Conservation (phyloP, 2,113 vertebrate genomes). For the Xiphophorus hellerii region DNA sequence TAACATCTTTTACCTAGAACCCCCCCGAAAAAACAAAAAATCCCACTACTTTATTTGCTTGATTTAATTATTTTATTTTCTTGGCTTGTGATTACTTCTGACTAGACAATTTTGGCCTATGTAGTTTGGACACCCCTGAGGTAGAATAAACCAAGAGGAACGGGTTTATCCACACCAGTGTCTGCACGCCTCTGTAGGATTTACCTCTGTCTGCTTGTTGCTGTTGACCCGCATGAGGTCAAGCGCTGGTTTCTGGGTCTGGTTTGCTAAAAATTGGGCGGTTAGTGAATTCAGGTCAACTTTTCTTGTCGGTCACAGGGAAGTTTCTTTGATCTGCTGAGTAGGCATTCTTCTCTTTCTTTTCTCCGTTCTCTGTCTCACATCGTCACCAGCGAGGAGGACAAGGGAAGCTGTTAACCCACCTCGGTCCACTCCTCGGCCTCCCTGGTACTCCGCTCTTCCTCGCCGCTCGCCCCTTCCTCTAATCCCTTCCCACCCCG, state of each 20-base stretch:
- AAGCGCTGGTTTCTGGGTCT: conserved; percentile 34
- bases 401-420: conserved; percentile 75
- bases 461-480: conserved; percentile 20
- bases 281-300: conserved; percentile 66
- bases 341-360: conserved; percentile 60
- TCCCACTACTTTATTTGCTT: no score
- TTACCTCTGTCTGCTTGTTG: conserved; percentile 16
- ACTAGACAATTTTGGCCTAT: no score
- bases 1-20: no score
- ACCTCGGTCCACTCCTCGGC: conserved; percentile 56
- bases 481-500: conserved; percentile 27
- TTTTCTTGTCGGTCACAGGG: conserved; percentile 48
- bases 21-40: no score
- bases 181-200: background rate
- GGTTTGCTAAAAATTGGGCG: conserved; percentile 56
- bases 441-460: conserved; percentile 27
- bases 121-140: no score
- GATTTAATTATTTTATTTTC: no score
- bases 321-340: conserved; percentile 72
- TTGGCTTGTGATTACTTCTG: no score
- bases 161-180: background rate
- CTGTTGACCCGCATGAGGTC: conserved; percentile 44
- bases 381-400: conserved; percentile 42
- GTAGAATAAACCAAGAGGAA: background rate
- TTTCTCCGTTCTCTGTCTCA: conserved; percentile 59